phyloP scores from a whole-genome alignment of 1,140 invertebrate species.

The Drosophila arizonae region DNA sequence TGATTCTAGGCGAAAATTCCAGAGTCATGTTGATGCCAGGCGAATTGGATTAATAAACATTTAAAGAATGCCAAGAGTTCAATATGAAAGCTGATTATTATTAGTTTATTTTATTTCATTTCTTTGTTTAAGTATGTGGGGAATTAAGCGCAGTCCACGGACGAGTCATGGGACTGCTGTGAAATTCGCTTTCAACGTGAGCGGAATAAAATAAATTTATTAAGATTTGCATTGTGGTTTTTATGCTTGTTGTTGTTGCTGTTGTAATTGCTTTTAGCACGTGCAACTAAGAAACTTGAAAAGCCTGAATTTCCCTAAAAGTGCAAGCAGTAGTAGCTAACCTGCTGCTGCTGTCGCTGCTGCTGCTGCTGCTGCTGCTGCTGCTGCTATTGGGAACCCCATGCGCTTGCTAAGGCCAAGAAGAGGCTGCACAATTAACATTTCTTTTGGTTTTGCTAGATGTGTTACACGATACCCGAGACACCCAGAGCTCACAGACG shows the following conservation, averaged over 20 bases:
- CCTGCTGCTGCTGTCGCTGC: background rate
- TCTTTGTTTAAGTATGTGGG: background rate
- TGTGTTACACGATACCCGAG: conserved; percentile 38
- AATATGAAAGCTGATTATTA: background rate
- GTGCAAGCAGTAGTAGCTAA: background rate
- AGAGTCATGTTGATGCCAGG: background rate
- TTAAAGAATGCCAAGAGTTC: background rate
- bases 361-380: no score
- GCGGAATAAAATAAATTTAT: conserved; percentile 10
- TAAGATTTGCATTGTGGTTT: conserved; percentile 16
- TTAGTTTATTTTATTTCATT: no score
- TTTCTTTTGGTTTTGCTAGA: conserved; percentile 23
- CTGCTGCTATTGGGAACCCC: background rate
- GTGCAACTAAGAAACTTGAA: conserved; percentile 27
- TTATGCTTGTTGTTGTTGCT: conserved; percentile 3
- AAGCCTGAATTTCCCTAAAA: conserved; percentile 16
- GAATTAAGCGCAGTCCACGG: conserved; percentile 2
- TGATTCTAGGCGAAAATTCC: conserved; percentile 1
- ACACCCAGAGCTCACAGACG: conserved; percentile 16
- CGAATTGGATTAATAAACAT: background rate
- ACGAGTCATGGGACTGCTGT: conserved; percentile 31
- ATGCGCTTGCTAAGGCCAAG: background rate
- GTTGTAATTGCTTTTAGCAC: conserved; percentile 11
- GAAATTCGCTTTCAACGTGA: conserved; percentile 27
- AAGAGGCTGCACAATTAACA: conserved; percentile 16